Evolutionary conservation across 2,113 vertebrate species (phyloP), one percentile per base, ranked within the genome.

Genomic region (Manacus vitellinus): DNA sequence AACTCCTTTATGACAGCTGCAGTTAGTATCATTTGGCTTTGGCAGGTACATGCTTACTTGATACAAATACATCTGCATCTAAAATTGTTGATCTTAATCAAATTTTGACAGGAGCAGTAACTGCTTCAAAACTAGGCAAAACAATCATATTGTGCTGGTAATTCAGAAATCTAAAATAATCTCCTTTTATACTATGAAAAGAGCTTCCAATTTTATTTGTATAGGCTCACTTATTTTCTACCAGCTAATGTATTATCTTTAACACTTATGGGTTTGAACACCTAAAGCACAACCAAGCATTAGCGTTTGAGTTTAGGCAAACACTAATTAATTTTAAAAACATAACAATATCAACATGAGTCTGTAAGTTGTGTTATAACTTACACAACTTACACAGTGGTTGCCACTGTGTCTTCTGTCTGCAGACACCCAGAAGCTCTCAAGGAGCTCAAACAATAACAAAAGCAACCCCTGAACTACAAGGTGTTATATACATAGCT

Each of bases 161-260:
- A 95, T 35, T 83, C 62, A 79, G 71, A 94, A 91, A 85, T 82
- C 66, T 59, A 68, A 92, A 92, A 78, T 79, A 75, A 75, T 75
- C n/a, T 75, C 37, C 15, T 96, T 82, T 88, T 61, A 66, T 33
- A 43, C 35, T 70, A 75, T 56, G 73, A 85, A 82, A 89, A 23
- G 23, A 71, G 27, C 24, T 93, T 82, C 62, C 67, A 88, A n/a
- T 62, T 85, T 77, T 23, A 83, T 62, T 82, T 85, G 72, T 82
- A 65, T 31, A 65, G 44, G 37, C 31, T 75, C 37, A 37, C 71
- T 82, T 82, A 75, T 65, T 93, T 93, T 93, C 51, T 43, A 66
- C 6, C 31, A 78, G 22, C 15, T 85, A 78, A 88, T 71, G 49
- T 65, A 47, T 75, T 81, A 39, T 17, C 75, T 77, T 82, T 74